These are phyloP conservation scores for Lypha dubia DNA, from an alignment of 2,888 invertebrate genomes.

Conservation along the genomic window DNA sequence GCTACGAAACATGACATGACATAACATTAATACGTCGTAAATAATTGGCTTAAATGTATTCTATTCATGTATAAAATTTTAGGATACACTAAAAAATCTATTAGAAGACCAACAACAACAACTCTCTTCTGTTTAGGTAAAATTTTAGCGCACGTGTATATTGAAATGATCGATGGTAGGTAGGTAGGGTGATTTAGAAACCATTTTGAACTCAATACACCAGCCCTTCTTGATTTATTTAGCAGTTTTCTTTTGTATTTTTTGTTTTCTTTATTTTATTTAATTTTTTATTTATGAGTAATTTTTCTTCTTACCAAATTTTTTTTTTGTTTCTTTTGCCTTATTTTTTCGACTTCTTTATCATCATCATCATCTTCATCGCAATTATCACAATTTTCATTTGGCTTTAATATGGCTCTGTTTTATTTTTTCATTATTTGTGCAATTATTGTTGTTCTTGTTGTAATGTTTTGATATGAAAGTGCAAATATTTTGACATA, in stretches of 20 bases:
- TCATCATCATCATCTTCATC: conserved; percentile 26
- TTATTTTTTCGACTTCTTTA: conserved; percentile 25
- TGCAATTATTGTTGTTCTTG: conserved; percentile 55
- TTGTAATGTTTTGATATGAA: conserved; percentile 75
- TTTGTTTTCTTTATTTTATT: too few species aligned
- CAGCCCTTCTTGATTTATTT: conserved; percentile 8
- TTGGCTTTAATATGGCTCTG: neutral
- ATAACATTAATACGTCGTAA: too few species aligned
- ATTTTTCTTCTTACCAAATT: conserved; percentile 10
- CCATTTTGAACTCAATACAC: neutral
- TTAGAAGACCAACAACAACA: too few species aligned
- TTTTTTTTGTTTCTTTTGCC: conserved; percentile 2
- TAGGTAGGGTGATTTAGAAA: neutral
- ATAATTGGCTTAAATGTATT: too few species aligned
- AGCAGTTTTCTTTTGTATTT: conserved; percentile 40
- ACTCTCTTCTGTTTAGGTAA: too few species aligned
- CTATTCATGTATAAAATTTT: too few species aligned
- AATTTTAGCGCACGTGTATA: too few species aligned
- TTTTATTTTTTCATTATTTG: conserved; percentile 45
- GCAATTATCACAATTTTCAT: conserved; percentile 42
- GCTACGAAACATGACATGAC: too few species aligned
- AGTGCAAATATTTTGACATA: conserved; percentile 82
- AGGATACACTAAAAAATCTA: too few species aligned
- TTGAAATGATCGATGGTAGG: too few species aligned
- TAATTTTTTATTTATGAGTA: conserved; percentile 30